Evolutionary conservation across 1,140 invertebrate genomes (phyloP).

Genomic region (Diuraphis noxia): DNA sequence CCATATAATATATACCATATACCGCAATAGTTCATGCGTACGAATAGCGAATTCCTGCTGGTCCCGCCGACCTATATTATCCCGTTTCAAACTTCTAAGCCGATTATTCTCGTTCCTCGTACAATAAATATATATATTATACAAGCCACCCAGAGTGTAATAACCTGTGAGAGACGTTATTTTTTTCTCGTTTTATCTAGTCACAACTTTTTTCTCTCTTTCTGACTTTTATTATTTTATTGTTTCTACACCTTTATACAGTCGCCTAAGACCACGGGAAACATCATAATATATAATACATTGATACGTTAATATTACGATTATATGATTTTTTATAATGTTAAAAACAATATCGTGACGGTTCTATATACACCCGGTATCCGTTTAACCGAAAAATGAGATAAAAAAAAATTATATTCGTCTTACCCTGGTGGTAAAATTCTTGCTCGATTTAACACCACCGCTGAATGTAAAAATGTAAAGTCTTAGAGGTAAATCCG

Average conservation of each 20-base stretch:
- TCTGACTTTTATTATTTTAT: background rate
- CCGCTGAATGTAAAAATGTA: background rate
- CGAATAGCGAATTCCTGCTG: background rate
- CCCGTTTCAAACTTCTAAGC: background rate
- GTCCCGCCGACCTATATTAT: background rate
- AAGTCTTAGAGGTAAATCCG: background rate
- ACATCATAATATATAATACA: background rate
- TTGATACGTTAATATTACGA: background rate
- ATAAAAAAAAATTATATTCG: background rate
- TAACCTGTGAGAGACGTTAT: background rate
- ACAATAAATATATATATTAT: background rate
- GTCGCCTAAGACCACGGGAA: background rate
- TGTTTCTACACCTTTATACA: background rate
- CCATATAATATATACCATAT: background rate
- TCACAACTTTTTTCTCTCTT: background rate
- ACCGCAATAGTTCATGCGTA: background rate
- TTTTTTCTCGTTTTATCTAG: background rate
- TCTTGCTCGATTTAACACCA: background rate
- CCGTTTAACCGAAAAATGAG: background rate
- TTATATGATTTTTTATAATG: background rate
- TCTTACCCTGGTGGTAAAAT: background rate
- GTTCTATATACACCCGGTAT: background rate
- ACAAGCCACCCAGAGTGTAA: background rate
- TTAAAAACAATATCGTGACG: background rate
- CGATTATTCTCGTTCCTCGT: background rate